Evolutionary conservation across 2,113 vertebrate genomes (phyloP).

Genomic region (Axis porcinus): DNA sequence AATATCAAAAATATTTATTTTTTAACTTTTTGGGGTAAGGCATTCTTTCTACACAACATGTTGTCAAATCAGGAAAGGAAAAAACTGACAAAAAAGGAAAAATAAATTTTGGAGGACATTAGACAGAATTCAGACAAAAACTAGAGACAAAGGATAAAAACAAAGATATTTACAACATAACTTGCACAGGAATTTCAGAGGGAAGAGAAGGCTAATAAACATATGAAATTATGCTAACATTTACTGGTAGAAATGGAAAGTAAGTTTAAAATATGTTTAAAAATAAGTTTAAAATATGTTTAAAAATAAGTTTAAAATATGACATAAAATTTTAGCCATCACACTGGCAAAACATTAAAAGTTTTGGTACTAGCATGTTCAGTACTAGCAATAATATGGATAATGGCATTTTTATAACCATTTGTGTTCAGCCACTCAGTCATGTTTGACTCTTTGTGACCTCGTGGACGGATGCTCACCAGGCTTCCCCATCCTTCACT

Average conservation of each 20-base stretch:
- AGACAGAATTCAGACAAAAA: background rate
- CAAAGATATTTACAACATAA: background rate
- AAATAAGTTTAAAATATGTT: background rate
- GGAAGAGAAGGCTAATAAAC: background rate
- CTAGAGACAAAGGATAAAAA: background rate
- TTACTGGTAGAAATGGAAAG: background rate
- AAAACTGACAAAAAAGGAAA: background rate
- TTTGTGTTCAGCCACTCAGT: background rate
- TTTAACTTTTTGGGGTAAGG: background rate
- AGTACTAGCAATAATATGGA: background rate
- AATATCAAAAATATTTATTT: background rate
- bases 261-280: background rate
- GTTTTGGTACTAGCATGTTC: background rate
- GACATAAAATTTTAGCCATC: background rate
- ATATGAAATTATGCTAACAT: background rate
- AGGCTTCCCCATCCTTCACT: background rate
- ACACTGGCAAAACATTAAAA: background rate
- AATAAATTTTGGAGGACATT: background rate
- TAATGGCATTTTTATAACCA: background rate
- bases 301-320: background rate
- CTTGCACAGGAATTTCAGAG: background rate
- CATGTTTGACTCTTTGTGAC: background rate
- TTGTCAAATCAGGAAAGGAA: background rate
- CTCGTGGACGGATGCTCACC: background rate
- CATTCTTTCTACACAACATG: background rate